Evolutionary conservation across 2,888 invertebrate genomes (phyloP), one percentile per base, ranked within the genome.

Genomic region (Rhyacophila evoluta): DNA sequence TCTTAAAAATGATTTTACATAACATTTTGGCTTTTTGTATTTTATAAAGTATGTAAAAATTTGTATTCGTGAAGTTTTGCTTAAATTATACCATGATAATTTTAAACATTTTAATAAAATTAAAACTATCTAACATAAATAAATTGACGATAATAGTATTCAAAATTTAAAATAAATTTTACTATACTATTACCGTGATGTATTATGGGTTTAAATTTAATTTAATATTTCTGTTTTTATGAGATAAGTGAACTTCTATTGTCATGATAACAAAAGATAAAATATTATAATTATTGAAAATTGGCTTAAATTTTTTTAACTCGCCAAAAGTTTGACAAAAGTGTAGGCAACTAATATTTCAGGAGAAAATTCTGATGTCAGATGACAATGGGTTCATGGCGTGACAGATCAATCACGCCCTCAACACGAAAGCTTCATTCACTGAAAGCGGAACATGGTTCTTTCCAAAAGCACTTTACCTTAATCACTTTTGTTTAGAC

Each of bases 361-460:
- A 55, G 55, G 19, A 55, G 55, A 55, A 55, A 55, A 55, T 55
- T 55, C 55, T 55, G 55, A 55, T 55, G 55, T 55, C 19, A 55
- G 55, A 55, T 55, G 55, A 55, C 55, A 55, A 55, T 55, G 55
- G 55, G 55, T 55, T 55, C 55, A 55, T 55, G 25, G 55, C 55
- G 55, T 55, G 55, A 55, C 55, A 71, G 72, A 77, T 77, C 73
- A 73, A 77, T 77, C 77, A 73, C 72, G 68, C 41, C 27, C 27
- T 29, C 36, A 72, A 73, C 77, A 77, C 36, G 77, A 77, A 77
- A 69, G 39, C 73, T 77, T 73, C 77, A 77, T 77, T 77, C 72
- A 68, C 68, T 77, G 69, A 77, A 55, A 55, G 55, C 55, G 55
- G 55, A 55, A 55, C 55, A 55, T 19, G 55, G 55, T 55, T 55